phyloP scores from a whole-genome alignment of 2,888 invertebrate genomes.

The Macaria liturata region DNA sequence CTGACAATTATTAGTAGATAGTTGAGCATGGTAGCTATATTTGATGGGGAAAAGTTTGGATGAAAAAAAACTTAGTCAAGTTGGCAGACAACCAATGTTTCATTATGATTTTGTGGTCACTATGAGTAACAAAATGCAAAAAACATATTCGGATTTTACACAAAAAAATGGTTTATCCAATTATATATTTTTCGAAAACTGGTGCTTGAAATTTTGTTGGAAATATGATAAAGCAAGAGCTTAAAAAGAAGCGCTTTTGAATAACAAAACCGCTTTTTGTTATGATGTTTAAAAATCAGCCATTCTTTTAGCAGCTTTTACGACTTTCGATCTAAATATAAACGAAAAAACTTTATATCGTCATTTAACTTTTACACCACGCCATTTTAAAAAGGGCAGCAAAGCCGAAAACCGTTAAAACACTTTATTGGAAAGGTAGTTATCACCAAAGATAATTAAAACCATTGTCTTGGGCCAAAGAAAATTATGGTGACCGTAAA shows the following conservation, averaged over 20 bases:
- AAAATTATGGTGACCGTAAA: conserved; percentile 75
- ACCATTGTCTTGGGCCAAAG: conserved; percentile 68
- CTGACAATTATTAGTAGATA: conserved; percentile 56
- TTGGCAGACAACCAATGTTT: too few species aligned
- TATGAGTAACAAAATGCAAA: too few species aligned
- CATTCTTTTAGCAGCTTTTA: conserved; percentile 4
- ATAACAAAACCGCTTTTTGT: too few species aligned
- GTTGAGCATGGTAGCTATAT: too few species aligned
- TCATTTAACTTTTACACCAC: conserved; percentile 36
- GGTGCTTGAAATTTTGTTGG: too few species aligned
- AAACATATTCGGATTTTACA: too few species aligned
- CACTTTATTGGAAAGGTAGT: conserved; percentile 65
- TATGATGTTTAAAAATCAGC: background rate
- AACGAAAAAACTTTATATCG: conserved; percentile 32
- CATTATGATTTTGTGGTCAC: too few species aligned
- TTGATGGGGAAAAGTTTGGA: too few species aligned
- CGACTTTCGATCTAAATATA: conserved; percentile 30
- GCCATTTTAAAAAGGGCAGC: conserved; percentile 52
- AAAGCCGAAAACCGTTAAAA: conserved; percentile 56
- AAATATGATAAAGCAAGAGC: too few species aligned
- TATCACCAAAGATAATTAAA: conserved; percentile 78
- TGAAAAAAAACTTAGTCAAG: too few species aligned
- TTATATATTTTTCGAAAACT: background rate
- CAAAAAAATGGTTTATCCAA: too few species aligned
- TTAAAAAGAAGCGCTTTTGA: too few species aligned